These are phyloP conservation scores for Brachionus asplanchnoidis DNA, from an alignment of 1,140 invertebrate species.

Conservation along the genomic window DNA sequence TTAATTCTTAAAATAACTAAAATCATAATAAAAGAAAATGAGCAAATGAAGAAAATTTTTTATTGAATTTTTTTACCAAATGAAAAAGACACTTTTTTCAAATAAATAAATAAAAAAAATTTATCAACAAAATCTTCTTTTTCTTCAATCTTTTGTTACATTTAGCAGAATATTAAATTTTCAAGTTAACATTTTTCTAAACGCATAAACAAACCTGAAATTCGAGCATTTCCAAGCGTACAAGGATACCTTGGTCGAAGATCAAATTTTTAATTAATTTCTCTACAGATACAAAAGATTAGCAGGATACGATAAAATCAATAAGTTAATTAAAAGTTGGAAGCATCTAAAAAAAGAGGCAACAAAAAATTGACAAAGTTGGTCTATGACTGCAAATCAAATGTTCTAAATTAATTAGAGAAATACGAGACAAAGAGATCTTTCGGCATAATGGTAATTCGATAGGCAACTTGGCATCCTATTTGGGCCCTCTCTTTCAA, in stretches of 20 bases:
- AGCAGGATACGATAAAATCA: conserved; percentile 23
- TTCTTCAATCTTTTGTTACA: no score
- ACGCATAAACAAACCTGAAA: not conserved
- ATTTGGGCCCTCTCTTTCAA: not conserved
- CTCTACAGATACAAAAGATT: conserved; percentile 14
- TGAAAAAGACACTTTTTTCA: no score
- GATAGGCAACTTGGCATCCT: not conserved
- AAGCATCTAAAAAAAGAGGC: no score
- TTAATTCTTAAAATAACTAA: no score
- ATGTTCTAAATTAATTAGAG: conserved; percentile 23
- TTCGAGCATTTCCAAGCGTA: not conserved
- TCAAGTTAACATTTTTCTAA: no score
- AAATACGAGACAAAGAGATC: not conserved
- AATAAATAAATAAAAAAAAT: no score
- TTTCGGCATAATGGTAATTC: not conserved
- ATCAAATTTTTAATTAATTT: not conserved
- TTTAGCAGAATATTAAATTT: no score
- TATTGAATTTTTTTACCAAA: no score
- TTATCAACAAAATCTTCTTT: no score
- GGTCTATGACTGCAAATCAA: not conserved
- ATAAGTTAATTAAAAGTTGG: not conserved
- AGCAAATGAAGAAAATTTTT: no score
- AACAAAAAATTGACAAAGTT: not conserved
- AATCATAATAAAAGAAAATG: no score
- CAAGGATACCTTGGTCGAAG: not conserved